A percentile compares a stretch with the other conserved stretches of the same genome.
These are phyloP conservation scores for Penaeus vannamei DNA, from an alignment of 1,140 invertebrate species.

Conservation along the genomic window DNA sequence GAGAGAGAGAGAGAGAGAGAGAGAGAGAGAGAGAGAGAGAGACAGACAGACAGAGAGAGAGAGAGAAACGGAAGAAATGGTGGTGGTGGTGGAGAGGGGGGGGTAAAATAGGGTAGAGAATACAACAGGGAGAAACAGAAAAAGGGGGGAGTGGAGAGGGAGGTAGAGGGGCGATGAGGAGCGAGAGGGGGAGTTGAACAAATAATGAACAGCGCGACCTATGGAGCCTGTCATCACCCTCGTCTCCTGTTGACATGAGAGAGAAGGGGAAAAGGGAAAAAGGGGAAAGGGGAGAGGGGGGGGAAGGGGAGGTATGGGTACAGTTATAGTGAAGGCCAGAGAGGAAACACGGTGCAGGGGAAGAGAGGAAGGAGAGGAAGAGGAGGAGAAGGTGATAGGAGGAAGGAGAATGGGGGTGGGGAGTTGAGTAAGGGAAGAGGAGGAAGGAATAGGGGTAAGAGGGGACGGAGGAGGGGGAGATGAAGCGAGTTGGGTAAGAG, in stretches of 20 bases:
- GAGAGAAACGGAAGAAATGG: background rate
- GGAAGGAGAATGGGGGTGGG: too few relatives aligned
- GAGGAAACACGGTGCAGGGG: too few relatives aligned
- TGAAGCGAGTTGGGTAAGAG: background rate
- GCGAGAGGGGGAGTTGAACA: background rate
- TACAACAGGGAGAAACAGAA: background rate
- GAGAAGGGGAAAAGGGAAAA: too few relatives aligned
- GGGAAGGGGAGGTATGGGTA: too few relatives aligned
- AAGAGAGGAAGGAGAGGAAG: too few relatives aligned
- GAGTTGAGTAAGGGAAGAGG: too few relatives aligned
- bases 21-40: slow-evolving; percentile 6
- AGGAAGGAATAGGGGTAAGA: background rate
- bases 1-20: background rate
- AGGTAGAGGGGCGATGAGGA: background rate
- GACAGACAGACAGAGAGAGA: background rate
- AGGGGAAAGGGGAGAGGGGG: too few relatives aligned
- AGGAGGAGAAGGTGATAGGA: background rate
- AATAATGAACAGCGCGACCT: too few relatives aligned
- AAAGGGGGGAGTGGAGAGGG: too few relatives aligned
- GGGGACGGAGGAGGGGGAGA: background rate
- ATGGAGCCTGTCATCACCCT: too few relatives aligned
- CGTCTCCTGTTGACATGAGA: too few relatives aligned
- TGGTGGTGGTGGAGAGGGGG: background rate
- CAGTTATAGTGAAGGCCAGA: too few relatives aligned
- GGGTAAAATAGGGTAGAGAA: background rate